Percentiles rank a stretch among this genome's conserved stretches.
phyloP scores from a whole-genome alignment of 2,113 vertebrate species.

The Rhinoptilus africanus region DNA sequence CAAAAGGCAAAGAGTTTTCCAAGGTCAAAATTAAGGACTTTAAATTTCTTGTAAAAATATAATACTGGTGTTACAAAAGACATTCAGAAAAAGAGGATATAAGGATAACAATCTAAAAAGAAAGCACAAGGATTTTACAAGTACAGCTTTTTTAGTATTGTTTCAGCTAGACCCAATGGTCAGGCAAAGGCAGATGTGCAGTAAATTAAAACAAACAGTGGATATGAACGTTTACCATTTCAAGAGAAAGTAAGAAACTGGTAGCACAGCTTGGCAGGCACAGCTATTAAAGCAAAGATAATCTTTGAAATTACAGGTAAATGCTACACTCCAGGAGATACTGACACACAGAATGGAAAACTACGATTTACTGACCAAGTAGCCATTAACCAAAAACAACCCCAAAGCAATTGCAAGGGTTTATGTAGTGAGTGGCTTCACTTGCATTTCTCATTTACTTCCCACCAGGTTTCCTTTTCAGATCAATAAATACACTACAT shows the following conservation, averaged over 20 bases:
- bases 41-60: background rate
- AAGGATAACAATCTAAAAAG: background rate
- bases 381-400: background rate
- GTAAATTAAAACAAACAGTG: background rate
- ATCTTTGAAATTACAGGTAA: background rate
- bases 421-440: background rate
- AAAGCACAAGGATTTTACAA: background rate
- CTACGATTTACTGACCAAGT: background rate
- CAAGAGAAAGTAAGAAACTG: background rate
- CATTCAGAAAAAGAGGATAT: background rate
- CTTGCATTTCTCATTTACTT: constrained; percentile 6
- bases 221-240: background rate
- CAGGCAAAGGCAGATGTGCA: background rate
- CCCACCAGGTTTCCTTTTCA: background rate
- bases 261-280: background rate
- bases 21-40: background rate
- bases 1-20: background rate
- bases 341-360: background rate
- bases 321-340: background rate
- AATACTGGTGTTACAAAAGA: background rate
- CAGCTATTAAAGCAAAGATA: background rate
- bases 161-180: background rate
- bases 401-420: background rate
- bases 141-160: background rate
- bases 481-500: background rate